A percentile compares a stretch with the other conserved stretches of the same genome.
These are phyloP conservation scores for Iphiclides podalirius DNA, from an alignment of 2,888 invertebrate genomes.

Conservation along the genomic window DNA sequence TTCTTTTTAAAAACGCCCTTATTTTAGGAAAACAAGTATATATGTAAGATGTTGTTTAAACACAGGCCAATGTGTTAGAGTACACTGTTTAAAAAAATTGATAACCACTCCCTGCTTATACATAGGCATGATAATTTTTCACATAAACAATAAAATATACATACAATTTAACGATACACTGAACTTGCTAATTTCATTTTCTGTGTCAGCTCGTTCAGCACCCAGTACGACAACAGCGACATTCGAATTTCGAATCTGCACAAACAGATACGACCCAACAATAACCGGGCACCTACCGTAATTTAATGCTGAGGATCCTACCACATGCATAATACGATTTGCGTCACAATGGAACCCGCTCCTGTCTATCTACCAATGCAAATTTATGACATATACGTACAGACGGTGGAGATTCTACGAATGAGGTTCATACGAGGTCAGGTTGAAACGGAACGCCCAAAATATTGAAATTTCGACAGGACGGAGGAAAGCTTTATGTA, in stretches of 20 bases:
- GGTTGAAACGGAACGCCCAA: not conserved
- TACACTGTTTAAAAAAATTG: too few relatives aligned
- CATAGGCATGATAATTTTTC: too few relatives aligned
- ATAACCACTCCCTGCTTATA: too few relatives aligned
- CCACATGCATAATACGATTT: conserved; percentile 20
- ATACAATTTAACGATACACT: too few relatives aligned
- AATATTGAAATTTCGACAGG: not conserved
- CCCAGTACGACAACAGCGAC: not conserved
- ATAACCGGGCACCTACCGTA: conserved; percentile 4
- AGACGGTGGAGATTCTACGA: conserved; percentile 4
- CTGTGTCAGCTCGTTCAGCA: not conserved
- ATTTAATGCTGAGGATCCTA: conserved; percentile 1
- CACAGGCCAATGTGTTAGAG: too few relatives aligned
- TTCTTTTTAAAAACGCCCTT: too few relatives aligned
- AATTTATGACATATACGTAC: conserved; percentile 10
- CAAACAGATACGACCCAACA: conserved; percentile 18
- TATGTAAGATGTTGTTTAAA: too few relatives aligned
- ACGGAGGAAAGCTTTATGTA: too few relatives aligned
- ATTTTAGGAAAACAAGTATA: too few relatives aligned
- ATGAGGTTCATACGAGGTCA: conserved; percentile 6
- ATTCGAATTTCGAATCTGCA: conserved; percentile 13
- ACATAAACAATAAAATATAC: too few relatives aligned
- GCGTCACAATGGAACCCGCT: conserved; percentile 15
- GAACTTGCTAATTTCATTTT: too few relatives aligned
- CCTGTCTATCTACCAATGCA: conserved; percentile 12